Evolutionary conservation across 2,113 vertebrate species (phyloP), one percentile per base, ranked within the genome.

Genomic region (Takifugu bimaculatus): DNA sequence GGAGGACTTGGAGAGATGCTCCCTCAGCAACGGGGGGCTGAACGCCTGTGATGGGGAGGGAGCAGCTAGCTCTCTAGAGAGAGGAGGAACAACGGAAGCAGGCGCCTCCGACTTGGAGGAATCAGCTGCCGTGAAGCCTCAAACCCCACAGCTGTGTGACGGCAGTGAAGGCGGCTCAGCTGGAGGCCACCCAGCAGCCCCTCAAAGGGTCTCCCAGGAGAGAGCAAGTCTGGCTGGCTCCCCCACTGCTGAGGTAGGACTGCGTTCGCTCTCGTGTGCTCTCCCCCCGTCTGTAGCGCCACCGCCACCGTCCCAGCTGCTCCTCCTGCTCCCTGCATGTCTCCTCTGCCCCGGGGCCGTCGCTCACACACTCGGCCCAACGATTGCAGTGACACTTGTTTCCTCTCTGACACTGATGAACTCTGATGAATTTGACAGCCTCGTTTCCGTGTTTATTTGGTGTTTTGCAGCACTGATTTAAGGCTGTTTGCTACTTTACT

Each of bases 191-290:
- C 26, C 61, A 26, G 57, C 72, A 59, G 9, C 60, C 27, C 50
- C 13, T 48, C 53, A 57, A 50, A 13, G 1, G 1, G 32, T 50
- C 2, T 14, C 27, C 28, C 54, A 32, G 45, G 64, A 67, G 42
- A 49, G 52, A 55, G 35, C 10, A 48, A 61, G 15, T 47, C 27
- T 63, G 56, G 5, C 13, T n/a, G 45, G 45, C 45, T n/a, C 13
- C 4, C 13, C 54, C 5, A 35, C 27, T 26, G 74, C 35, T 50
- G 85, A 90, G 89, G 88, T 89, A 89, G 65, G 88, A 74, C 68
- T 80, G 4, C 32, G 63, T 80, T 66, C 82, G 70, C 10, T 39
- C 70, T 65, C 50, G 26, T 28, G 57, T 79, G 68, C 66, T 54
- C 39, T 14, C n/a, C 15, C 25, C 35, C 25, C 15, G 5, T 14